Base-by-base conservation (phyloP, 2,113 vertebrate species). In the Tyto alba region DNA sequence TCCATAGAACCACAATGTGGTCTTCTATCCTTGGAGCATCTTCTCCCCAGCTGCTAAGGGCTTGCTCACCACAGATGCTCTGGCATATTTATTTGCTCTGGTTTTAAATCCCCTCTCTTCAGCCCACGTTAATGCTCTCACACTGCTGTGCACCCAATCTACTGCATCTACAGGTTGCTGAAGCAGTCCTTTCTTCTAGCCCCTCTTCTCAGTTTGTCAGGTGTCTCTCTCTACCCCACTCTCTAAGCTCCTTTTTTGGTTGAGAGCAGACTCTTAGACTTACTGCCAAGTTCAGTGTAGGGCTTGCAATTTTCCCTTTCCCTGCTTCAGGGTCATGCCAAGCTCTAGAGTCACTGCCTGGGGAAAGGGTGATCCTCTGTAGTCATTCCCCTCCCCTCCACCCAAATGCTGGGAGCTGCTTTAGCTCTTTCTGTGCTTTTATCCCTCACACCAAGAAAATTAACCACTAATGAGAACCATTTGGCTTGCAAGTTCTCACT, bases 371-470 rank as follows among this genome's bases (percentile, higher is more conserved):
- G 64, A 91, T 91, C 62, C 76, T 89, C 87, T 91, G 67, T 72
- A 94, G 77, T 66, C 68, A 73, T 91, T 95, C 55, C 60, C 45
- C 57, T 89, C 15, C 52, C 34, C 69, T 93, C 74, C 66, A 68
- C 69, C 32, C 63, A 82, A 40, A 87, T 0, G 1, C 80, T 92
- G 52, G 52, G 47, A 93, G 69, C 79, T 72, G 48, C 62, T 91
- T 91, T 75, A 66, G 84, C 40, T 92, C 74, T 68, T 92, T 93
- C 84, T 93, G 77, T 2, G 15, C 74, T 95, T 97, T 95, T 76
- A 91, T 96, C 84, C 89, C 56, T 95, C 87, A 87, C 86, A 96
- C 60, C 56, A 94, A 89, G 86, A 89, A 91, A 95, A 94, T 85
- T 62, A 91, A 73, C 66, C 50, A 34, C 86, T 96, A 96, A 96